Evolutionary conservation across 2,797 vertebrate genomes (phyloP).

Genomic region (Taeniopygia guttata): DNA sequence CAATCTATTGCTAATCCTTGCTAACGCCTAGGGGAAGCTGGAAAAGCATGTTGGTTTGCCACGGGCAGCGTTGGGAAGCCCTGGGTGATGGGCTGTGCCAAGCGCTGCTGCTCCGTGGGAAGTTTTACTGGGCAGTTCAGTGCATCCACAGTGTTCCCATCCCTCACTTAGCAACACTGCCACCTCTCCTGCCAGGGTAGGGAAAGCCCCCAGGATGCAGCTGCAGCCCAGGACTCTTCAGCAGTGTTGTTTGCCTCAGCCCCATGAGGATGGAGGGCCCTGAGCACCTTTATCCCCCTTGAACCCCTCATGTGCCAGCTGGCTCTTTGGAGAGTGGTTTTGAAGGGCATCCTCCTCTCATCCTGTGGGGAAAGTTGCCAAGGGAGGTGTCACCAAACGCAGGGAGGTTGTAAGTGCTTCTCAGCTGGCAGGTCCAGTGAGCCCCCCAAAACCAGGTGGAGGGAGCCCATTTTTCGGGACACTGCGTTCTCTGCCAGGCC

Average conservation of each 20-base stretch:
- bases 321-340: neutral
- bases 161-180: rapidly evolving
- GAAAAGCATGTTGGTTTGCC: neutral
- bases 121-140: neutral
- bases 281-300: neutral
- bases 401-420: neutral
- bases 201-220: neutral
- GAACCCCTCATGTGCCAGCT: neutral
- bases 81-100: neutral
- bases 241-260: neutral
- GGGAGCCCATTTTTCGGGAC: rapidly evolving
- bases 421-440: neutral
- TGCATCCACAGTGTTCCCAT: neutral
- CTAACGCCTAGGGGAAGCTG: neutral
- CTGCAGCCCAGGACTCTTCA: neutral
- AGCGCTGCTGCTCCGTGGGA: neutral
- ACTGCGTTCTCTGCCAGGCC: neutral
- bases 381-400: neutral
- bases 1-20: neutral
- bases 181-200: rapidly evolving
- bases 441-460: rapidly evolving
- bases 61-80: neutral
- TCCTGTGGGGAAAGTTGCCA: neutral
- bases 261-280: neutral
- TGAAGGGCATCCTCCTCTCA: neutral